Percentiles rank a stretch among this genome's conserved stretches.
These are phyloP conservation scores for Drosophila neoperkinsi DNA, from an alignment of 2,888 invertebrate species.

Conservation along the genomic window DNA sequence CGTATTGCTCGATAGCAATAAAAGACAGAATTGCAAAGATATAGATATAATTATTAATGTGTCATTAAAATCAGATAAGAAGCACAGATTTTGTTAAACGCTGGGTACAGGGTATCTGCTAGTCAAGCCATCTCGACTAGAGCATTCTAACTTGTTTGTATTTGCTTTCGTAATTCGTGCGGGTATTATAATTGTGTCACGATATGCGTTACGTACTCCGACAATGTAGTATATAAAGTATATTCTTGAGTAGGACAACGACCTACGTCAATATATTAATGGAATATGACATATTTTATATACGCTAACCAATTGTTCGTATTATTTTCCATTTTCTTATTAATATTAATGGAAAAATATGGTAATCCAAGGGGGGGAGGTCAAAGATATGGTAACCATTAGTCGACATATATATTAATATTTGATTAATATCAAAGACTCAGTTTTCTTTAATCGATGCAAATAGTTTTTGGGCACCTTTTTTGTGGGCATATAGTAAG, in stretches of 20 bases:
- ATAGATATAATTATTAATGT: background rate
- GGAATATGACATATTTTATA: background rate
- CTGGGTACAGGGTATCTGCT: background rate
- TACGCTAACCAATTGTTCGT: background rate
- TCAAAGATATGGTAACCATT: too few relatives aligned
- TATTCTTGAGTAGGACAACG: background rate
- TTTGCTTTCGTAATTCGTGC: background rate
- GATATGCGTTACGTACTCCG: background rate
- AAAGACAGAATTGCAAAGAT: background rate
- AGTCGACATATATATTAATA: background rate
- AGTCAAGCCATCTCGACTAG: background rate
- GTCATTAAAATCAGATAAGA: too few relatives aligned
- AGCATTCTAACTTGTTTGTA: background rate
- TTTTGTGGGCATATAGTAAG: background rate
- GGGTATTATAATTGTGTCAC: background rate
- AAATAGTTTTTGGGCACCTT: background rate
- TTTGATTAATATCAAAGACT: background rate
- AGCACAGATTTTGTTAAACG: background rate
- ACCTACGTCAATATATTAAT: background rate
- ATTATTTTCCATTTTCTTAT: too few relatives aligned
- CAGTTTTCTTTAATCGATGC: background rate
- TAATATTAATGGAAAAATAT: background rate
- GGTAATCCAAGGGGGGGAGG: background rate
- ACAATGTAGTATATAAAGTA: background rate
- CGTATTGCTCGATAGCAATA: too few relatives aligned